phyloP scores from a whole-genome alignment of 2,888 invertebrate genomes.

The Panorpa germanica region DNA sequence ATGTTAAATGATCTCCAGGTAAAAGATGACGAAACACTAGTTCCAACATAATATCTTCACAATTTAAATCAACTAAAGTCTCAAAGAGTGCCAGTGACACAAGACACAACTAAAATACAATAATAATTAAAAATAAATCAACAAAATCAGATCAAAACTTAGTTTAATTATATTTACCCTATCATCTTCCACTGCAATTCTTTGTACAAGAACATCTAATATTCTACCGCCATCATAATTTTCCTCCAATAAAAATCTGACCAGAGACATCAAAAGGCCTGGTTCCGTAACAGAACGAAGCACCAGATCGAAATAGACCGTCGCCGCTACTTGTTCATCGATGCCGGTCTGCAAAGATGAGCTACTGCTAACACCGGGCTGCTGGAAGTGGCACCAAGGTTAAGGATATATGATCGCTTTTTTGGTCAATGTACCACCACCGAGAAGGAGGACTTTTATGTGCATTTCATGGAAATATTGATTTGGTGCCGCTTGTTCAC shows the following conservation, averaged over 20 bases:
- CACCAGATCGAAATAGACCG: slow-evolving; percentile 82
- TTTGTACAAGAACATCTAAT: slow-evolving; percentile 60
- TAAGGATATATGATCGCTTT: too few species aligned
- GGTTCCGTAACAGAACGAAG: slow-evolving; percentile 73
- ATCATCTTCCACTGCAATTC: slow-evolving; percentile 51
- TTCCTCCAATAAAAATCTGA: slow-evolving; percentile 67
- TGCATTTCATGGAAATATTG: too few species aligned
- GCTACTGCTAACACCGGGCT: too few species aligned
- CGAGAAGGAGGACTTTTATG: too few species aligned
- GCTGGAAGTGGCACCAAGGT: too few species aligned
- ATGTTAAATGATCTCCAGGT: slow-evolving; percentile 55
- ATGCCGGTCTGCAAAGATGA: slow-evolving; percentile 66
- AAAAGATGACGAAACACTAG: slow-evolving; percentile 70
- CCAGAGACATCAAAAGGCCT: slow-evolving; percentile 60
- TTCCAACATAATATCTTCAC: slow-evolving; percentile 92
- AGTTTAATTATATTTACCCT: slow-evolving; percentile 33
- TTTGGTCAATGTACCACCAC: too few species aligned
- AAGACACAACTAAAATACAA: slow-evolving; percentile 48
- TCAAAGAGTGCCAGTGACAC: slow-evolving; percentile 82
- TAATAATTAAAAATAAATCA: slow-evolving; percentile 9
- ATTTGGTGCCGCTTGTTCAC: too few species aligned
- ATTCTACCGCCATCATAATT: slow-evolving; percentile 73
- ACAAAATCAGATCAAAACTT: slow-evolving; percentile 8
- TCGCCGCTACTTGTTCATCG: slow-evolving; percentile 80
- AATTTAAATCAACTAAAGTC: slow-evolving; percentile 76